Conservation (phyloP, 2,113 vertebrate species). For the Aleadryas rufinucha region DNA sequence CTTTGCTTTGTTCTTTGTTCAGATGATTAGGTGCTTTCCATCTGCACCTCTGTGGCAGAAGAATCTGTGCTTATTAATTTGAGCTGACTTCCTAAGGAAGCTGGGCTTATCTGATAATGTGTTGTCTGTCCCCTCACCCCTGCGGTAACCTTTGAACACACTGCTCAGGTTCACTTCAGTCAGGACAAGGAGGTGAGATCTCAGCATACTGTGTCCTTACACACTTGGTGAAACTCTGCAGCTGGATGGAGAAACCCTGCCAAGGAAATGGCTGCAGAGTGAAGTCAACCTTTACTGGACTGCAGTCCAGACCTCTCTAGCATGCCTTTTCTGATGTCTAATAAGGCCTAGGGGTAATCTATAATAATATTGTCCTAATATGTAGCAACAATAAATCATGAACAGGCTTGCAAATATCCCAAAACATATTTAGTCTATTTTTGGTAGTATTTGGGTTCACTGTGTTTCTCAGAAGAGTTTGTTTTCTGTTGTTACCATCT, state of each 20-base stretch:
- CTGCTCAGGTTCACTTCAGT: not conserved
- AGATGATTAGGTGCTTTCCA: conserved; percentile 52
- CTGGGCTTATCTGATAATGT: conserved; percentile 2
- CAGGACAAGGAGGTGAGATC: not conserved
- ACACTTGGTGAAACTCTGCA: not conserved
- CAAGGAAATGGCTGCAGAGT: not conserved
- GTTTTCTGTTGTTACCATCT: not conserved
- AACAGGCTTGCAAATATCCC: not conserved
- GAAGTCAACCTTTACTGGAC: not conserved
- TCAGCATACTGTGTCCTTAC: not conserved
- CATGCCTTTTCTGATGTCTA: not conserved
- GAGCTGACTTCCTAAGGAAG: conserved; percentile 56
- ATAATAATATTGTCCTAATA: not conserved
- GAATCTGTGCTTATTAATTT: conserved; percentile 31
- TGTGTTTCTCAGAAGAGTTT: conserved; percentile 3
- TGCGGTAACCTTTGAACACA: conserved; percentile 3
- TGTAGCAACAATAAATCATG: not conserved
- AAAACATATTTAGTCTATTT: not conserved
- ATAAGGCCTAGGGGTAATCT: not conserved
- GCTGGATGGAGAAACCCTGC: not conserved
- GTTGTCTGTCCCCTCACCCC: not conserved
- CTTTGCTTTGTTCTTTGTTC: conserved; percentile 38
- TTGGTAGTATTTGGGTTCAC: not conserved
- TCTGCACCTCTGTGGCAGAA: not conserved
- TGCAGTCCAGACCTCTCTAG: not conserved